Percentiles rank a stretch among this genome's conserved stretches.
Evolutionary conservation across 1,140 invertebrate species (phyloP).

Genomic region (Phthorimaea operculella): DNA sequence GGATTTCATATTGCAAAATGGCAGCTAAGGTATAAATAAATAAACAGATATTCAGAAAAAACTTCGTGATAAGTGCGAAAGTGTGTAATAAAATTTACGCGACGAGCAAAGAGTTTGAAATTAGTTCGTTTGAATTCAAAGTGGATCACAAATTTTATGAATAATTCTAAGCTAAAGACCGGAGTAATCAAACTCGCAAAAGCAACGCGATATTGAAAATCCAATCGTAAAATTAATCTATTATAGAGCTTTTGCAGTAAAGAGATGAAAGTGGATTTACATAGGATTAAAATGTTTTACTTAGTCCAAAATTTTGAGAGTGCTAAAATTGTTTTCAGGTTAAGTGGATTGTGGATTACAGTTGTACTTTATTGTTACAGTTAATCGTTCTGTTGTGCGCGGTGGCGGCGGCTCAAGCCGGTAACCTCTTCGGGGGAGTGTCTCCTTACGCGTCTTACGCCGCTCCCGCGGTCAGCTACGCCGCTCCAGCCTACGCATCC

Average conservation of each 20-base stretch:
- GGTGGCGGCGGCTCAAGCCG: slow-evolving; percentile 41
- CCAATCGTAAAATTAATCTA: slow-evolving; percentile 1
- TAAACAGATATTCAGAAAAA: no score
- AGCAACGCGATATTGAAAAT: neutral
- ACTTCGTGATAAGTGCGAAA: no score
- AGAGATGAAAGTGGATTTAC: neutral
- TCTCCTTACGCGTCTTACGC: slow-evolving; percentile 28
- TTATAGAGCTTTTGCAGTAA: neutral
- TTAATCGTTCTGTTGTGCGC: slow-evolving; percentile 56
- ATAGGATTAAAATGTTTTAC: neutral
- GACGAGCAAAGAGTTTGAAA: no score
- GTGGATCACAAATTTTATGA: no score
- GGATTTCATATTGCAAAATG: slow-evolving; percentile 59
- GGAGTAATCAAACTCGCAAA: no score
- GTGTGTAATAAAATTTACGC: no score
- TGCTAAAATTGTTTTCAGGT: neutral
- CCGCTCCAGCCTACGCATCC: neutral
- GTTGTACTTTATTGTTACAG: slow-evolving; percentile 30
- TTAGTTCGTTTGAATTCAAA: no score
- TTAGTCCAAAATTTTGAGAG: neutral
- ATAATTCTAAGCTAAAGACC: no score
- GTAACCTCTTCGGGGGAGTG: slow-evolving; percentile 28
- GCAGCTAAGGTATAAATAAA: slow-evolving; percentile 47
- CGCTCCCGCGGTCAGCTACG: slow-evolving; percentile 13
- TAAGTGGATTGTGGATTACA: neutral